Base-by-base conservation (phyloP, 2,888 invertebrate genomes). In the Acrobasis suavella region DNA sequence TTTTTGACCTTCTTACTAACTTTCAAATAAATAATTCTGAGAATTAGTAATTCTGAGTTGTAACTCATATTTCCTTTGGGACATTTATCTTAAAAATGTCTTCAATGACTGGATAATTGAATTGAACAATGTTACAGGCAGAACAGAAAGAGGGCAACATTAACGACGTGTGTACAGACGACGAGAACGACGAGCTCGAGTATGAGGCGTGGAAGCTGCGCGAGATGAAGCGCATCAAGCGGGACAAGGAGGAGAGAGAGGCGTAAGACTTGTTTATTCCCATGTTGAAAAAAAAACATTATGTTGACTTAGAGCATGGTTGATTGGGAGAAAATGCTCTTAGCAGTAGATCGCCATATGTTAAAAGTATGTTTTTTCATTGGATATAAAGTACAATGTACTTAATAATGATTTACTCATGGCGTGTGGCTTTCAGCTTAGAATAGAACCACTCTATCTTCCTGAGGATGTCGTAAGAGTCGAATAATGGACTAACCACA, bases 201-300 rank as follows among this genome's bases (percentile, higher is more conserved):
- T 99, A 99, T 77, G 99, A 99, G 85, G 95, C 97, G 0, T 99
- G 99, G 99, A 99, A 99, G 87, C 88, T 99, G 39, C 94, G 99
- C 17, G 99, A 99, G 91, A 93, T 99, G 82, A 98, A 98, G 82
- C 93, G 99, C 56, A 96, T 99, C 70, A 99, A 99, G 86, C 94
- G 99, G 1, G 98, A 99, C 83, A 95, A 98, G 68, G 99, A 99
- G 74, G 98, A 99, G 87, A 93, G 97, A 74, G 99, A 99, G 90
- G 95, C 95, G 96, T 97, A 92, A 93, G 96, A 94, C 17, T 56
- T 42, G 60, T 51, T 38, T 61, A 51, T 56, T 56, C 50, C 50
- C 61, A 59, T 39, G 8, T 15, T 38, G 32, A 8, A 1, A 17
- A 50, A n/a, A n/a, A n/a, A n/a, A n/a, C n/a, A n/a, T n/a, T n/a